Evolutionary conservation across 1,140 invertebrate genomes (phyloP).

Genomic region (Coptotermes formosanus): DNA sequence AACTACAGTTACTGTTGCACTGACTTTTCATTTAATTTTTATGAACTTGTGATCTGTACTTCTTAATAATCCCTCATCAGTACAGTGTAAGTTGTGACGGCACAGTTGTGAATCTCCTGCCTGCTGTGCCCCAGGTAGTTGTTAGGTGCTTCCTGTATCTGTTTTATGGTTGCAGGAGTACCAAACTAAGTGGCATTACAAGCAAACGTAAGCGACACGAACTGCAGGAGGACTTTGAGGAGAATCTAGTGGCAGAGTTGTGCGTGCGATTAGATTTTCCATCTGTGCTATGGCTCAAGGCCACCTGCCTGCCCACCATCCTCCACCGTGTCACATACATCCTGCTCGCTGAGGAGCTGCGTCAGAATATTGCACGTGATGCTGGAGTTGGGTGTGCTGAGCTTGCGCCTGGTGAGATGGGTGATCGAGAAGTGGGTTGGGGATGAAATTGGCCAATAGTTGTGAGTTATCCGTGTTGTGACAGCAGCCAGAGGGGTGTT

Average conservation of each 20-base stretch:
- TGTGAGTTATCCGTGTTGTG: too few relatives aligned
- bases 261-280: conserved; percentile 83
- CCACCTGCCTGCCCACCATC: conserved; percentile 82
- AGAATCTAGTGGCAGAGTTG: conserved; percentile 88
- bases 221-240: conserved; percentile 58
- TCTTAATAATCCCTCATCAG: too few relatives aligned
- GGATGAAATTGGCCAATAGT: too few relatives aligned
- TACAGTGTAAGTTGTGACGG: too few relatives aligned
- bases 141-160: too few relatives aligned
- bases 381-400: neutral
- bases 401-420: neutral
- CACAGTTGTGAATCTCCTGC: too few relatives aligned
- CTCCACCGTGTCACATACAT: conserved; percentile 75
- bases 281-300: conserved; percentile 86
- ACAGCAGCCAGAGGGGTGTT: too few relatives aligned
- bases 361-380: conserved; percentile 54
- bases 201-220: conserved; percentile 51
- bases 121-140: too few relatives aligned
- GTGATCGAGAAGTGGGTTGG: too few relatives aligned
- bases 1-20: too few relatives aligned
- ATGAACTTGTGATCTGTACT: too few relatives aligned
- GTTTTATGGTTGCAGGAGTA: neutral
- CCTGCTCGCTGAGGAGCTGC: conserved; percentile 77
- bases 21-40: too few relatives aligned
- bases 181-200: neutral